Base-by-base conservation (phyloP, 2,797 vertebrate species). In the Scomberomorus guttatus region DNA sequence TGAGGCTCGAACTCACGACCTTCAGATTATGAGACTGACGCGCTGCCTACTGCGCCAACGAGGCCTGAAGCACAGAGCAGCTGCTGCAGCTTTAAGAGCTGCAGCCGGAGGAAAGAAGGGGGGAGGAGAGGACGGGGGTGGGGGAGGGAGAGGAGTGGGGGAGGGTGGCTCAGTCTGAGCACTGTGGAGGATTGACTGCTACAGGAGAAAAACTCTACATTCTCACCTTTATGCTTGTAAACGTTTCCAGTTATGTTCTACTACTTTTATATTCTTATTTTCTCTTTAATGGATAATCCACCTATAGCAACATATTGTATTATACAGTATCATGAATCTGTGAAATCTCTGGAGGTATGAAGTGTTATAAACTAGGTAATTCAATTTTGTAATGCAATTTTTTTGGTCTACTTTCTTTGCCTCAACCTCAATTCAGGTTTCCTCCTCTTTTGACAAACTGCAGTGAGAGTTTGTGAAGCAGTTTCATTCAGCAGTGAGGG, bases 1-100 rank as follows among this genome's bases (percentile, higher is more conserved):
- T 93, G 92, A 94, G 92, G 93, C 91, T 94, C 89, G 89, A 94
- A 92, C 91, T 93, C 92, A 92, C 91, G 87, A 92, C 91, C 91
- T 93, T 93, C 92, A 93, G 92, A 92, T 93, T 93, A 93, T 93
- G 90, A 91, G 90, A 91, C 87, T 91, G 87, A 89, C 89, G 89
- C 89, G 92, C 90, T 92, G 92, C 92, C 91, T 89, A 91, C 91
- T 92, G 92, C 92, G 91, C 92, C 92, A 92, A 93, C 90, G 87
- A 93, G 91, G 90, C 92, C 61, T 60, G 68, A 0, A 0, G 0
- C 0, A 0, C 0, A 0, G 0, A 0, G 0, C 0, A 0, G 13
- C 63, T 6, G 32, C 83, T 72, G 79, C 20, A 0, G 2, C 14
- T 42, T 79, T 74, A 82, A 82, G 29, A 75, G 22, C 77, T 17